These are phyloP conservation scores for Agrotis segetum DNA, from an alignment of 2,888 invertebrate species.

Conservation along the genomic window DNA sequence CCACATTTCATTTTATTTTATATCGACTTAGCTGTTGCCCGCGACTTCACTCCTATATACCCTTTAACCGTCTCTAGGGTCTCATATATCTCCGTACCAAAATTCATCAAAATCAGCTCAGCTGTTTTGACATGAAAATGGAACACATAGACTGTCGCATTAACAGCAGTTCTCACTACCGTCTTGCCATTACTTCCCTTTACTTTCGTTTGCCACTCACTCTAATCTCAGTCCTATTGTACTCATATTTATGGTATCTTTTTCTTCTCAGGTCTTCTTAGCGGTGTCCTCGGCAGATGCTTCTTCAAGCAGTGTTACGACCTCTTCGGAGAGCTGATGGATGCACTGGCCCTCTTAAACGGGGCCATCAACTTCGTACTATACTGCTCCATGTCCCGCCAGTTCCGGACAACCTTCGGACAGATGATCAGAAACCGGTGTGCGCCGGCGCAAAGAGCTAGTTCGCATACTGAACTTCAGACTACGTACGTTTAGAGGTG, in stretches of 20 bases:
- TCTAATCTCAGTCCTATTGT: neutral
- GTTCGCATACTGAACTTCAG: constrained; percentile 91
- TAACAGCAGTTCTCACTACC: neutral
- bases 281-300: constrained; percentile 92
- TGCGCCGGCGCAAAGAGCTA: constrained; percentile 85
- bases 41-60: too few relatives aligned
- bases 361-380: constrained; percentile 98
- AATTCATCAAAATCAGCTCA: too few relatives aligned
- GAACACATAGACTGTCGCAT: too few relatives aligned
- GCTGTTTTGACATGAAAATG: too few relatives aligned
- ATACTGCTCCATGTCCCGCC: constrained; percentile 98
- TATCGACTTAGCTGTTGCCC: too few relatives aligned
- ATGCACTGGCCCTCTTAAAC: constrained; percentile 97
- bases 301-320: constrained; percentile 96
- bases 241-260: neutral
- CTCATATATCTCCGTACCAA: too few relatives aligned
- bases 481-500: constrained; percentile 91
- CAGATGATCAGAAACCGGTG: constrained; percentile 93
- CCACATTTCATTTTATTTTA: too few relatives aligned
- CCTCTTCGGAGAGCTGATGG: constrained; percentile 96
- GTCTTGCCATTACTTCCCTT: neutral
- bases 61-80: too few relatives aligned
- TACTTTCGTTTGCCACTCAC: too few relatives aligned
- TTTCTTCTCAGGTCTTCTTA: constrained; percentile 89
- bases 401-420: constrained; percentile 96